Evolutionary conservation across 2,888 invertebrate species (phyloP), one percentile per base, ranked within the genome.

Genomic region (Danaus chrysippus): DNA sequence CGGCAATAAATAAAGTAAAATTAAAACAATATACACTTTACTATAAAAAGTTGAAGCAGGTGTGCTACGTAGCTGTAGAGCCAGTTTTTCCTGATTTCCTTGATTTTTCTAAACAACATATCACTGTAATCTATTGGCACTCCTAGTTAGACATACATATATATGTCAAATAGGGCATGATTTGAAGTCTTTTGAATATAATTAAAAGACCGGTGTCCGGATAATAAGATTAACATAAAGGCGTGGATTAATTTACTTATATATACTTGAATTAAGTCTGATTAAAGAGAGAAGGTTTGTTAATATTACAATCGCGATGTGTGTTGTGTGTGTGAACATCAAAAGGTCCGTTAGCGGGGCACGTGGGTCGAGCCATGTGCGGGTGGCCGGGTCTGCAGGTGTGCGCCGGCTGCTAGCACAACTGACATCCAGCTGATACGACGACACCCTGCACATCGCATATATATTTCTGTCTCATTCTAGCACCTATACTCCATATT

Each of bases 351-450:
- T 63, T 70, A 67, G 65, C 70, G 71, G 68, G 63, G 64, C 63
- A 62, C 63, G 64, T 58, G 63, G 63, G 64, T 54, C 64, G 65
- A 67, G 72, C 70, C 76, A 76, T 76, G 73, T 77, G 78, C 70
- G 56, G 53, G 60, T 75, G 23, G 23, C 23, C 23, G 23, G 23
- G 23, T 34, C 23, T 34, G 72, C 74, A 79, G 78, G 77, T 79
- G 80, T 63, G 71, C 62, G 71, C 73, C 74, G 73, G 70, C 74
- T 71, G 71, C 68, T 63, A 64, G 65, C 65, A 71, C 75, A 76
- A 74, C 75, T 74, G 75, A 23, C 70, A 61, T 56, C 58, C 60
- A 56, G 57, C 46, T 56, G 59, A 56, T 49, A 34, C 46, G 13
- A 34, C 46, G 13, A 44, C 61, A 64, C 57, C 64, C 57, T 56